Evolutionary conservation across 2,113 vertebrate species (phyloP), one percentile per base, ranked within the genome.

Genomic region (Siniperca knerii): DNA sequence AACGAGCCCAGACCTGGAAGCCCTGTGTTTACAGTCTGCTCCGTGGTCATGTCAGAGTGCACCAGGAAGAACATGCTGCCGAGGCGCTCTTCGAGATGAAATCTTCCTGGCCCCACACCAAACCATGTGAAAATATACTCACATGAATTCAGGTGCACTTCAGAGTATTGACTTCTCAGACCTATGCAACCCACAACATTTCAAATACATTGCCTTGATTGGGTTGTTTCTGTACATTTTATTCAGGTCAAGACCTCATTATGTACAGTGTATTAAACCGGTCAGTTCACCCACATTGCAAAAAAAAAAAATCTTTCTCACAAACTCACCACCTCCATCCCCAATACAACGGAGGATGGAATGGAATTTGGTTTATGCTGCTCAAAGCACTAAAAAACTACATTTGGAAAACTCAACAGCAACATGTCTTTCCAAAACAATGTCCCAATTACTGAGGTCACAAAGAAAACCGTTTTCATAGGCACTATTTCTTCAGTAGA

Each of bases 11-110:
- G 83, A 89, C 92, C 91, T 93, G 92, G 91, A 93, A 90, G 90
- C 93, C 91, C 89, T 92, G 91, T 93, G 91, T 93, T 93, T 93
- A 90, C 81, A 84, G 60, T 87, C 81, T 81, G 75, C 62, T 60
- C n/a, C 5, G 48, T 18, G 75, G 87, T 77, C 74, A 35, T 85
- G 89, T 86, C 69, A 70, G 79, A 83, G 83, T 35, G 80, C 84
- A 81, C 29, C 70, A 33, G 83, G 77, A 89, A 83, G 71, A 89
- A 75, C 67, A 61, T 1, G 75, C 71, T 50, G 85, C 84, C 33
- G 79, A 52, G 57, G 54, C 1, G 0, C 75, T 84, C 72, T 79
- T 66, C 11, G 1, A 89, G 64, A 82, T 64, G 3, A 81, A 81
- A 81, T 84, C 77, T 55, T 4, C 68, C 21, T 13, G 50, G 65